Base-by-base conservation (phyloP, 2,797 vertebrate species). In the Australoheros facetus region DNA sequence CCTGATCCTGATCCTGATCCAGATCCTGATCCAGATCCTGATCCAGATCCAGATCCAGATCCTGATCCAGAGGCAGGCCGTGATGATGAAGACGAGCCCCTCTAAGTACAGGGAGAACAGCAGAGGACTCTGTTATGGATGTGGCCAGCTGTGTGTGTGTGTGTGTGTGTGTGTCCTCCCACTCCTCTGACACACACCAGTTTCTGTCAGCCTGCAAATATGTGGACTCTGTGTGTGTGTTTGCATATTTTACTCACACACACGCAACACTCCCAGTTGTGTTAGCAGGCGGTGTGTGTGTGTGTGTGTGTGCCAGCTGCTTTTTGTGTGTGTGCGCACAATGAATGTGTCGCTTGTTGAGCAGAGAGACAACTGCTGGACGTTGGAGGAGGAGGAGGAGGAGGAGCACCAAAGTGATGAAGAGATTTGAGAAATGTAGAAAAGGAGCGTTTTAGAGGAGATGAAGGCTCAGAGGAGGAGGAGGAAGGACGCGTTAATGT, bases 341-440 rank as follows among this genome's bases (percentile, higher is more conserved):
- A 87, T 90, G 88, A 92, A 91, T 91, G 88, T 84, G 79, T 81
- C 17, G 26, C 83, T 91, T 91, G 87, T 90, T 88, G 85, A 83
- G 80, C 53, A 53, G 73, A 83, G 73, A 81, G 76, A 88, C 87
- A 90, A 87, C 85, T 88, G 87, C 80, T 79, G 75, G 71, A 83
- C 87, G 87, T 79, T 79, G 75, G 59, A 81, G 58, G 71, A 78
- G 74, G 39, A 75, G 62, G 37, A 66, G 78, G 71, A 30, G 5
- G 34, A 14, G 11, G n/a, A 48, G 17, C 4, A 4, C 32, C 39
- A 75, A 37, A 58, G 53, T 57, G 71, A 69, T 59, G 71, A 54
- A 76, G 37, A 30, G 55, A 53, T 28, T 48, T 48, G 5, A 17
- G 45, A 48, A 48, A 17, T 7, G 9, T 64, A 28, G 53, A 28